Evolutionary conservation across 2,113 vertebrate genomes (phyloP), one percentile per base, ranked within the genome.

Genomic region (Aphelocoma coerulescens): DNA sequence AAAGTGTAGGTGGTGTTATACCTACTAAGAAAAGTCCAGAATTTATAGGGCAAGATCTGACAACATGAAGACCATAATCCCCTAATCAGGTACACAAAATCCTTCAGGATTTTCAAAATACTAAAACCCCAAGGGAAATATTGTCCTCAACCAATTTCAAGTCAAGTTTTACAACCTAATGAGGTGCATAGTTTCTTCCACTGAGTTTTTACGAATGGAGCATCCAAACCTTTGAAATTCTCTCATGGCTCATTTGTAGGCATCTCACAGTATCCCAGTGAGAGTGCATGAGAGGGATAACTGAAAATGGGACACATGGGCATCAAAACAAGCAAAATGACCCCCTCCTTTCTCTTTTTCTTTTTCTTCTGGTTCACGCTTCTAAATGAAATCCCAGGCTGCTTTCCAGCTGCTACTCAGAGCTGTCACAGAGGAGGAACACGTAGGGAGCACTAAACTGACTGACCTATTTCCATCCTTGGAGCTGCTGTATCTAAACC

Each of bases 381-480:
- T 95, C 88, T 75, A 91, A 94, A 90, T 84, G 85, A 93, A 97
- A 95, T 96, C 95, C 95, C 93, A 95, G 85, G 90, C 93, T 96
- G 95, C 89, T 73, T 94, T 95, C 95, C 90, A 93, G 28, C 61
- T 49, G 88, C 85, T 89, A 3, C 95, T 92, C 85, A 19, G 93
- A 93, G 88, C 91, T 90, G 96, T 88, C 94, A 96, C 90, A 37
- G 79, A 67, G 89, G 61, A 84, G 92, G 65, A 90, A 68, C 95
- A 93, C 4, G 13, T 20, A 85, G 85, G 93, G 75, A 96, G 83
- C 88, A 86, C 92, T 86, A 90, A 90, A 96, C 87, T 13, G 1
- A 92, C 84, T 97, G 96, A 96, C 95, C 93, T 96, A 94, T 95
- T 96, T 97, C 93, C 92, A 94, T 93, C 90, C 88, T 80, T 73